Conservation (phyloP, 2,888 invertebrate genomes). For the Tenthredo livida region DNA sequence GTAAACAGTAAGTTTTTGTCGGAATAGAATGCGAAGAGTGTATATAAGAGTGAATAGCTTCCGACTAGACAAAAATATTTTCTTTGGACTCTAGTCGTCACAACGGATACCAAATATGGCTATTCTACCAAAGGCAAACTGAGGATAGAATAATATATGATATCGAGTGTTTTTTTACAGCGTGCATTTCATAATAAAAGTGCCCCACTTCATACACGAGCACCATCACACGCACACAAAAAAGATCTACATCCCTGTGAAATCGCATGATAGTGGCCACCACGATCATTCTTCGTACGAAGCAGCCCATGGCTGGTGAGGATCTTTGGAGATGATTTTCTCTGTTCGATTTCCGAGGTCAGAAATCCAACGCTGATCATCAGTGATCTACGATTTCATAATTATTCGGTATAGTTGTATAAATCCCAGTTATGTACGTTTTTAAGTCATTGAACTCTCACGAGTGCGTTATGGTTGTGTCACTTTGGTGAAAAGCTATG, state of each 20-base stretch:
- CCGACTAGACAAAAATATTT: background rate
- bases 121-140: background rate
- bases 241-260: slow-evolving; percentile 71
- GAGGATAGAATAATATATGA: background rate
- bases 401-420: background rate
- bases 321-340: background rate
- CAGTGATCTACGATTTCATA: background rate
- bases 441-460: background rate
- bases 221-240: slow-evolving; percentile 72
- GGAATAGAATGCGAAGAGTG: background rate
- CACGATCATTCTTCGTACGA: slow-evolving; percentile 46
- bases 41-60: background rate
- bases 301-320: slow-evolving; percentile 16
- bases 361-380: background rate
- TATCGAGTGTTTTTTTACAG: slow-evolving; percentile 63
- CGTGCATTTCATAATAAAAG: slow-evolving; percentile 72
- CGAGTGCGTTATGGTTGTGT: background rate
- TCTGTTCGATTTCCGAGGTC: too few relatives aligned
- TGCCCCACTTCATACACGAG: slow-evolving; percentile 70
- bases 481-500: background rate
- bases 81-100: background rate
- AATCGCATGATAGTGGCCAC: slow-evolving; percentile 55
- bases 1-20: slow-evolving; percentile 65
- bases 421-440: background rate
- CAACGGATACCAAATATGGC: background rate